Evolutionary conservation across 2,113 vertebrate species (phyloP).

Genomic region (Empidonax traillii): DNA sequence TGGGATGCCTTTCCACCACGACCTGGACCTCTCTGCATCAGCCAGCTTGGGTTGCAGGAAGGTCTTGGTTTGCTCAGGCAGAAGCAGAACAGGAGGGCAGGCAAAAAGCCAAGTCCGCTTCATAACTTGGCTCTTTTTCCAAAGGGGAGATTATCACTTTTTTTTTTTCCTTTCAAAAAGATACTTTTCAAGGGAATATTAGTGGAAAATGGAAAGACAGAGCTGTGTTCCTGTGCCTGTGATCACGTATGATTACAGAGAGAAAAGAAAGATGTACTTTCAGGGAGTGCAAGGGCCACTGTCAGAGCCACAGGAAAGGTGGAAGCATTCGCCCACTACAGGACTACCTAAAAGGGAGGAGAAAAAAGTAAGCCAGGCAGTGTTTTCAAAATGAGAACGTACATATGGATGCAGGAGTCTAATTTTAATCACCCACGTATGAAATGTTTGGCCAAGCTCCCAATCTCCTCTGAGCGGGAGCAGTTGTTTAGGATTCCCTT

Average conservation of each 20-base stretch:
- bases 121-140: constrained; percentile 19
- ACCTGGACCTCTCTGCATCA: neutral
- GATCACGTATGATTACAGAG: constrained; percentile 43
- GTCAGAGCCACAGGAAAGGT: neutral
- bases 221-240: neutral
- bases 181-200: constrained; percentile 18
- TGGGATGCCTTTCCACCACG: neutral
- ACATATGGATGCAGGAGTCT: constrained; percentile 31
- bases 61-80: neutral
- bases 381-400: neutral
- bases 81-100: neutral
- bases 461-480: neutral
- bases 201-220: constrained; percentile 33
- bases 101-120: neutral
- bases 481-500: constrained; percentile 63
- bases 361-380: constrained; percentile 4
- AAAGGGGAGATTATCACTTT: neutral
- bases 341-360: constrained; percentile 24
- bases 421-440: constrained; percentile 51
- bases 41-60: neutral
- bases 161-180: constrained; percentile 18
- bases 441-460: constrained; percentile 40
- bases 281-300: neutral
- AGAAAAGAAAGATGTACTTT: constrained; percentile 27
- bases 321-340: neutral